phyloP scores from a whole-genome alignment of 2,888 invertebrate genomes.

The Tillus elongatus region DNA sequence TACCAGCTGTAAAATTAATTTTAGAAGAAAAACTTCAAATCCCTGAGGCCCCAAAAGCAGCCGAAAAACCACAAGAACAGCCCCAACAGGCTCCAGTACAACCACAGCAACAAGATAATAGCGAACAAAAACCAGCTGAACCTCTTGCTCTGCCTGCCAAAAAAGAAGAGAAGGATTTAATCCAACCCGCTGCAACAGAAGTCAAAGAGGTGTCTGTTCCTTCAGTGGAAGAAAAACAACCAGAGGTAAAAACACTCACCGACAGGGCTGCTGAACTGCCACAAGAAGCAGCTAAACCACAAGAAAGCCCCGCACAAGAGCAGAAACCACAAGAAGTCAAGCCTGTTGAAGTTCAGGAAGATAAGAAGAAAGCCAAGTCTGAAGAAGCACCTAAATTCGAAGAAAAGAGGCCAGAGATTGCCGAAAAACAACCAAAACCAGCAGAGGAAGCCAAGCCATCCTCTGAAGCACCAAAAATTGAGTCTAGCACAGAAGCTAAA shows the following conservation, averaged over 20 bases:
- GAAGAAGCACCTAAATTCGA: slow-evolving; percentile 21
- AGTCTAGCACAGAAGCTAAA: too few species aligned
- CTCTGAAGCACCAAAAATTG: too few species aligned
- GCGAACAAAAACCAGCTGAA: too few species aligned
- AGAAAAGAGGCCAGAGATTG: slow-evolving; percentile 14
- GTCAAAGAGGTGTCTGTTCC: slow-evolving; percentile 27
- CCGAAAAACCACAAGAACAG: slow-evolving; percentile 28
- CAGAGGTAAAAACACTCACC: slow-evolving; percentile 21
- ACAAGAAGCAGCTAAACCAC: slow-evolving; percentile 6
- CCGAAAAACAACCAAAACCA: slow-evolving; percentile 6
- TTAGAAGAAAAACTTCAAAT: slow-evolving; percentile 4
- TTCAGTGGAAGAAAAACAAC: slow-evolving; percentile 30
- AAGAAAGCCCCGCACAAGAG: background rate
- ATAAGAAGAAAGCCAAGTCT: slow-evolving; percentile 32
- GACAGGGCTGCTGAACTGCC: background rate
- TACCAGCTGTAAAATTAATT: slow-evolving; percentile 16
- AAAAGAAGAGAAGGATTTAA: too few species aligned
- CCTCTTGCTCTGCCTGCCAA: slow-evolving; percentile 39
- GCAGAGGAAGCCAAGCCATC: slow-evolving; percentile 8
- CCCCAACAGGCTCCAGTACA: slow-evolving; percentile 35
- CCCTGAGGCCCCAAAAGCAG: slow-evolving; percentile 8
- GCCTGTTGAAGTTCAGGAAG: slow-evolving; percentile 23
- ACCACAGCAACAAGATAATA: slow-evolving; percentile 25
- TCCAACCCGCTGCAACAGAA: slow-evolving; percentile 20
- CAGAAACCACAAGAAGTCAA: slow-evolving; percentile 23